A percentile compares a stretch with the other conserved stretches of the same genome.
These are phyloP conservation scores for Onychorhynchus coronatus DNA, from an alignment of 2,113 vertebrate genomes.

Conservation along the genomic window DNA sequence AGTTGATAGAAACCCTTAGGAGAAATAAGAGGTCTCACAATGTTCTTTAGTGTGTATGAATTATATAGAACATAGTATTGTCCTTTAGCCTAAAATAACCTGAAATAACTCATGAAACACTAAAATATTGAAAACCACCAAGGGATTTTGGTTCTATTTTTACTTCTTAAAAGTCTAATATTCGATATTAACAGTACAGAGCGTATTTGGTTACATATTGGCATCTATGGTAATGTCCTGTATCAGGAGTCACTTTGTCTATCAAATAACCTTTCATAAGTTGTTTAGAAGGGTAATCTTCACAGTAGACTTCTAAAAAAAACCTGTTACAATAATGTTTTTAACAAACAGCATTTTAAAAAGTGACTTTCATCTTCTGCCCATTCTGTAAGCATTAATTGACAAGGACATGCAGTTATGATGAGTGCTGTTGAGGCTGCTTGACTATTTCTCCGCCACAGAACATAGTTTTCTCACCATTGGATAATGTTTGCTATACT, in stretches of 20 bases:
- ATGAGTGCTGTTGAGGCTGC: background rate
- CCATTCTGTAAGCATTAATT: background rate
- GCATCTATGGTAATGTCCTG: background rate
- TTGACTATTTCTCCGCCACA: background rate
- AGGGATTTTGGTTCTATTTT: background rate
- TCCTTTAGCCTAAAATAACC: background rate
- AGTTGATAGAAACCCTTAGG: constrained; percentile 8
- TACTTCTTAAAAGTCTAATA: background rate
- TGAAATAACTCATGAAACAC: background rate
- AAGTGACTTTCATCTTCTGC: background rate
- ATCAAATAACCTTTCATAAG: background rate
- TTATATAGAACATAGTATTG: background rate
- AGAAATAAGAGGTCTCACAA: background rate
- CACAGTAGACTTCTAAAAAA: background rate
- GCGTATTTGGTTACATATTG: background rate
- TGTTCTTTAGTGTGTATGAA: background rate
- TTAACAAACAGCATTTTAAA: background rate
- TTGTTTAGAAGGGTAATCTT: background rate
- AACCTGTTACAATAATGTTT: background rate
- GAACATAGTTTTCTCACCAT: background rate
- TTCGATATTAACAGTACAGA: background rate
- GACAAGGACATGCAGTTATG: background rate
- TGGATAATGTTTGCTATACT: background rate
- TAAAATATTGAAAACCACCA: background rate
- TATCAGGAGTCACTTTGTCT: background rate